Conservation (phyloP, 1,140 invertebrate genomes). For the Aphaenogaster rudis region DNA sequence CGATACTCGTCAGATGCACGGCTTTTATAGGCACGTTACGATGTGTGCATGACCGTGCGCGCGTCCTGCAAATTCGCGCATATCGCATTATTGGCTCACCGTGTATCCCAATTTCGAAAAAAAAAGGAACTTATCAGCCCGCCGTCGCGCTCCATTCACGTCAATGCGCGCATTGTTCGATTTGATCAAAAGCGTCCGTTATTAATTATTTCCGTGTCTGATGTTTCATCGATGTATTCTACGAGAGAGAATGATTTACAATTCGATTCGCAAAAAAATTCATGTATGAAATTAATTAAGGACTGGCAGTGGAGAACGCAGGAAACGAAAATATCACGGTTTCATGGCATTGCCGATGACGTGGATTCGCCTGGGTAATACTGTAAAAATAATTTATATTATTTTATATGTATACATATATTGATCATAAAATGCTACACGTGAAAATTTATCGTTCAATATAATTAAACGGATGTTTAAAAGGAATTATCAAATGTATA, state of each 20-base stretch:
- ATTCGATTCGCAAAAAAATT: background rate
- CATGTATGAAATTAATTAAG: slow-evolving; percentile 13
- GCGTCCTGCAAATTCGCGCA: slow-evolving; percentile 11
- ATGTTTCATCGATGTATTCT: background rate
- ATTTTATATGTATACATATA: background rate
- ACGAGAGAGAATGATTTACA: slow-evolving; percentile 2
- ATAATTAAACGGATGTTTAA: slow-evolving; percentile 8
- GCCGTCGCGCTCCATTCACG: background rate
- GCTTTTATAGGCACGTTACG: slow-evolving; percentile 42
- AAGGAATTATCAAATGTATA: slow-evolving; percentile 24
- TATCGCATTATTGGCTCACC: slow-evolving; percentile 19
- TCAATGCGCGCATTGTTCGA: slow-evolving; percentile 6
- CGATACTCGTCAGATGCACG: background rate
- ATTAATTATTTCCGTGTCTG: slow-evolving; percentile 10
- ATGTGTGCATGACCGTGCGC: slow-evolving; percentile 9
- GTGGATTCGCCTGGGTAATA: background rate
- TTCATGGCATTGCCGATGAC: background rate
- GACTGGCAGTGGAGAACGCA: too few relatives aligned
- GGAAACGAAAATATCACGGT: background rate
- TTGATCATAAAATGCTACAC: background rate
- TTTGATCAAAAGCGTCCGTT: background rate
- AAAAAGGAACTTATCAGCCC: slow-evolving; percentile 30
- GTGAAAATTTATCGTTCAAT: background rate
- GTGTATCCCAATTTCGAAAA: slow-evolving; percentile 3
- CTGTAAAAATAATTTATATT: background rate